Base-by-base conservation (phyloP, 1,140 invertebrate genomes). In the Tetragnatha versicolor region DNA sequence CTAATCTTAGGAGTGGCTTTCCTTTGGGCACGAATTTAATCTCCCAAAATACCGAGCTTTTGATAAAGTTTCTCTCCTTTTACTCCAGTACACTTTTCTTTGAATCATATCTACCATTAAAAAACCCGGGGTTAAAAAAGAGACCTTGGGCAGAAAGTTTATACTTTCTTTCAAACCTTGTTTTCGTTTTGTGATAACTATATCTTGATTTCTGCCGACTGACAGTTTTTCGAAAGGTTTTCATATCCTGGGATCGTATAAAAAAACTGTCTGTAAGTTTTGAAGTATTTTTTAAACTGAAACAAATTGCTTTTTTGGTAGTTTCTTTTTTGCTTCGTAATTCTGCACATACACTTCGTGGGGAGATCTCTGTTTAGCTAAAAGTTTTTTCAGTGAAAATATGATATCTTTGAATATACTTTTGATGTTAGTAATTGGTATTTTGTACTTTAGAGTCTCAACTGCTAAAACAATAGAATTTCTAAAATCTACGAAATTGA, bases 71-170 rank as follows among this genome's bases (percentile, higher is more conserved):
- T 49, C 27, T 9, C 17, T 9, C 31, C 55, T 70, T 70, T 55
- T 70, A 37, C 29, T 3, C n/a, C n/a, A n/a, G n/a, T n/a, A n/a
- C 25, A 14, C 33, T 70, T 70, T 22, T 55, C 20, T 6, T 55
- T 39, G 42, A 70, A 70, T 70, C 68, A 70, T 70, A 70, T 70
- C 68, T 70, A 25, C 68, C 35, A 70, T 70, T 70, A 70, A 70
- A 70, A 70, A 70, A 27, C 55, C n/a, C 3, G n/a, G n/a, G 12
- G 51, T 25, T 20, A 55, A 10, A 68, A 68, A 47, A 55, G 25
- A 68, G 51, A 68, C 14, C 10, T 14, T 2, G 29, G 22, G 35
- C 7, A 42, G 22, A 68, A 68, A 47, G 27, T 68, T 35, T 25
- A 68, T 68, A 33, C 42, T 66, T 68, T 47, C 22, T 31, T 66